These are phyloP conservation scores for Tetramorium alpestre DNA, from an alignment of 1,140 invertebrate genomes.

Conservation along the genomic window DNA sequence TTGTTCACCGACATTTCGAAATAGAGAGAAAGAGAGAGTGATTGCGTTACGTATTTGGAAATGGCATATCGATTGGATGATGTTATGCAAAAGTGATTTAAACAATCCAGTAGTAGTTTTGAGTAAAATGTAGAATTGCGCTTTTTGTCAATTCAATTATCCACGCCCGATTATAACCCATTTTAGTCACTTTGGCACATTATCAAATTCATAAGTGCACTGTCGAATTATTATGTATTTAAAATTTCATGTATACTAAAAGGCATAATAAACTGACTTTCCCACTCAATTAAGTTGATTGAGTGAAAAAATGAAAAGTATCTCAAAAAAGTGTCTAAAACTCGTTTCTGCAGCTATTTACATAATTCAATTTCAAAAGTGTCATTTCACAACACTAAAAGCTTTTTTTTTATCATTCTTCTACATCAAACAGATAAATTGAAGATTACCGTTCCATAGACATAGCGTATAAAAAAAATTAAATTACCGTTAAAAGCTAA, in stretches of 20 bases:
- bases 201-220: conserved; percentile 7
- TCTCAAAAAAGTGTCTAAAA: background rate
- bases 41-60: conserved; percentile 13
- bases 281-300: background rate
- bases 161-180: background rate
- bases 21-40: background rate
- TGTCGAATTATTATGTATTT: background rate
- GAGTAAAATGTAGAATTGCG: background rate
- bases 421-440: conserved; percentile 31
- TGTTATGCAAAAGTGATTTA: conserved; percentile 20
- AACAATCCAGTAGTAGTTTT: conserved; percentile 5
- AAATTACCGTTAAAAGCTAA: conserved; percentile 18
- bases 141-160: background rate
- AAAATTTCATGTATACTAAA: background rate
- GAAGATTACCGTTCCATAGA: conserved; percentile 2
- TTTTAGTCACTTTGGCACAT: conserved; percentile 21
- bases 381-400: background rate
- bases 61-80: background rate
- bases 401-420: background rate
- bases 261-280: conserved; percentile 4
- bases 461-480: conserved; percentile 13
- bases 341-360: background rate
- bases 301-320: background rate
- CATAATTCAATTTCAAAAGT: background rate
- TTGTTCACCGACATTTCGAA: conserved; percentile 18